These are phyloP conservation scores for Meiosimyza decipiens DNA, from an alignment of 2,888 invertebrate genomes.

Conservation along the genomic window DNA sequence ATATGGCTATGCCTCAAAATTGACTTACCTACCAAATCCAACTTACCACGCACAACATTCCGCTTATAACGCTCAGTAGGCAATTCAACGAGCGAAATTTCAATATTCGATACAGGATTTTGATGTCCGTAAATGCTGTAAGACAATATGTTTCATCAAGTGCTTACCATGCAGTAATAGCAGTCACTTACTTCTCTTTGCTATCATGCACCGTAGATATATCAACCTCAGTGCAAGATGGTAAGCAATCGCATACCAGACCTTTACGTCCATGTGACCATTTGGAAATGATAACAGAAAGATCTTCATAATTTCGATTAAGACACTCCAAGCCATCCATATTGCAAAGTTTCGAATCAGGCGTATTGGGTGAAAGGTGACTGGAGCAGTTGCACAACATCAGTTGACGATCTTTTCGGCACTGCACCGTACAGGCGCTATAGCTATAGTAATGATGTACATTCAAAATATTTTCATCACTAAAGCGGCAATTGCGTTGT, in stretches of 20 bases:
- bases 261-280: conserved; percentile 74
- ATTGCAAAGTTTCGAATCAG: conserved; percentile 70
- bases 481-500: conserved; percentile 79
- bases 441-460: conserved; percentile 78
- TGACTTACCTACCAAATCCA: conserved; percentile 78
- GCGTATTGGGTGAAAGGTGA: conserved; percentile 75
- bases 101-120: conserved; percentile 67
- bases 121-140: conserved; percentile 55
- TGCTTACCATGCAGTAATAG: not conserved
- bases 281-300: conserved; percentile 74
- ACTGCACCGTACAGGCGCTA: conserved; percentile 78
- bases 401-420: conserved; percentile 74
- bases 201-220: conserved; percentile 71
- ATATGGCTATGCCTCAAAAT: too few relatives aligned
- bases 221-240: conserved; percentile 79
- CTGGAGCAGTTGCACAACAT: conserved; percentile 75
- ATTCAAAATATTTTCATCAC: conserved; percentile 73
- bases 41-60: conserved; percentile 77
- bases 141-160: not conserved
- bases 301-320: conserved; percentile 71
- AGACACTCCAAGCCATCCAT: conserved; percentile 76
- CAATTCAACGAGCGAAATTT: conserved; percentile 73
- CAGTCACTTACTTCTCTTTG: conserved; percentile 54
- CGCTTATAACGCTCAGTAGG: conserved; percentile 79
- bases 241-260: conserved; percentile 75